Base-by-base conservation (phyloP, 2,888 invertebrate species). In the Tachina lurida region DNA sequence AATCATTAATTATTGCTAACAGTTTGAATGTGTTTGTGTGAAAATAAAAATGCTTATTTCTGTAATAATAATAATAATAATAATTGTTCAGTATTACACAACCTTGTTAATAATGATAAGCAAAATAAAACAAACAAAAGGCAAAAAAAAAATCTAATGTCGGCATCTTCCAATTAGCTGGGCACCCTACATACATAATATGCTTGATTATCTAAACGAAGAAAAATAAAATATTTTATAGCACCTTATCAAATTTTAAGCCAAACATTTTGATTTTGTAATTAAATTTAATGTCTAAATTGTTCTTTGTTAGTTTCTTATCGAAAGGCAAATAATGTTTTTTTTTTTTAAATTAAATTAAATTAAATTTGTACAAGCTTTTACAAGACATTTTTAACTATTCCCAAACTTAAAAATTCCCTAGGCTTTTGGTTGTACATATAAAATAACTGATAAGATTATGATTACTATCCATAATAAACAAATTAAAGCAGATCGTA, bases 101-200 rank as follows among this genome's bases (percentile, higher is more conserved):
- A 81, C 77, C 75, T 84, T 80, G 71, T 76, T 80, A n/a, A 60
- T 60, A 31, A 60, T 63, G 41, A 70, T 71, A 73, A 67, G 63
- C 39, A 45, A 73, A 67, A 31, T 39, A 43, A 79, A 54, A 47
- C 19, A 63, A 62, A 58, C 31, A 54, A 39, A 43, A 79, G 41
- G 41, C 19, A 63, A 62, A 58, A 41, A 54, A 39, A 77, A 49
- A 52, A 10, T 54, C 43, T 62, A 19, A 54, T 47, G 56, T 74
- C 63, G 43, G 45, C 15, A 82, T 63, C 39, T 54, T 62, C 31
- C 45, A 49, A 70, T 62, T 54, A 31, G 60, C 15, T 54, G 10
- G 39, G 1, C 45, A 70, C 78, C 68, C 68, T 62, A 62, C 45
- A 31, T 31, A 17, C 9, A 43, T 22, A 19, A 15, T 31, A 31